Evolutionary conservation across 1,140 invertebrate genomes (phyloP).

Genomic region (Acarapis woodi): DNA sequence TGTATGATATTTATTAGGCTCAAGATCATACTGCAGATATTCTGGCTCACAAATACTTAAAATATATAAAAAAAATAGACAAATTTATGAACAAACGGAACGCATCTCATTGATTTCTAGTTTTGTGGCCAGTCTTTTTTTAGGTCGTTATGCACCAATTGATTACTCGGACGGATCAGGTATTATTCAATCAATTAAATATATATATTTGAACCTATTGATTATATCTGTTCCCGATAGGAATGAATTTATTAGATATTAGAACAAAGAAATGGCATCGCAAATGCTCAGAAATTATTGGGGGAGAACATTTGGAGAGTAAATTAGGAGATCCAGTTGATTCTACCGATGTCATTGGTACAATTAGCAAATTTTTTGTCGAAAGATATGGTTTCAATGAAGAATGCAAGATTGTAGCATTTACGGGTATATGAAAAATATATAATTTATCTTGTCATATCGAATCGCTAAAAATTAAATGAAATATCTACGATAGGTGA

Average conservation of each 20-base stretch:
- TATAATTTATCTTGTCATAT: no score
- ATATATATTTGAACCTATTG: no score
- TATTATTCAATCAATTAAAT: no score
- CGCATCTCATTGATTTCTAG: slow-evolving; percentile 75
- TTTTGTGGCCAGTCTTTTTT: slow-evolving; percentile 55
- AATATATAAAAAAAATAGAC: slow-evolving; percentile 35
- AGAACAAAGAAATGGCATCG: slow-evolving; percentile 41
- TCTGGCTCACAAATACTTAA: slow-evolving; percentile 77
- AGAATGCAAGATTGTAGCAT: slow-evolving; percentile 48
- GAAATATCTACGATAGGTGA: no score
- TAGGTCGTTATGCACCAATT: slow-evolving; percentile 65
- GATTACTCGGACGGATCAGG: slow-evolving; percentile 65
- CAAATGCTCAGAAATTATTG: slow-evolving; percentile 32
- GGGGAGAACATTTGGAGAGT: not conserved
- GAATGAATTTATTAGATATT: slow-evolving; percentile 85
- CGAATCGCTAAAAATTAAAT: no score
- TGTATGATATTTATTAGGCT: no score
- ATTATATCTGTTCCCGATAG: no score
- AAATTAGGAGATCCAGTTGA: slow-evolving; percentile 7
- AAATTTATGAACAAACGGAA: slow-evolving; percentile 49
- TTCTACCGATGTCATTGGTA: slow-evolving; percentile 19
- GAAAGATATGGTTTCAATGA: slow-evolving; percentile 49
- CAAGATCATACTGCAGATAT: slow-evolving; percentile 69
- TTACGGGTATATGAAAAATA: no score
- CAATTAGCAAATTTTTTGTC: slow-evolving; percentile 43